phyloP scores from a whole-genome alignment of 2,113 vertebrate species.

The Panurus biarmicus region DNA sequence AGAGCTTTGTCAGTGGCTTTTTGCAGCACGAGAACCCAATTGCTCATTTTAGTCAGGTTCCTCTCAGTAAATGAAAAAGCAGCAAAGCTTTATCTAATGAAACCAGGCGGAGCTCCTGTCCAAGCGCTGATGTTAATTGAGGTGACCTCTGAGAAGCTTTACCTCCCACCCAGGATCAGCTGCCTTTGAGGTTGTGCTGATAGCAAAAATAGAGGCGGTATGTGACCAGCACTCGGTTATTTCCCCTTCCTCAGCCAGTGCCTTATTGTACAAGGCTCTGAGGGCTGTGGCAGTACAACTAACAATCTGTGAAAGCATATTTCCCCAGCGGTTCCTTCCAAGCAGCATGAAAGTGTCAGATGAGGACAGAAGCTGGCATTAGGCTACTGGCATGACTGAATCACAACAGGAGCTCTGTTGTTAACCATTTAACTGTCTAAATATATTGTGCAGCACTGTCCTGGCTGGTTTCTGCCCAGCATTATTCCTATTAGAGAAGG shows the following conservation, averaged over 20 bases:
- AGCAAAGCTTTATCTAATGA: not conserved
- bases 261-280: not conserved
- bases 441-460: not conserved
- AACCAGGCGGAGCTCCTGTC: not conserved
- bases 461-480: not conserved
- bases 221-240: not conserved
- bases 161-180: not conserved
- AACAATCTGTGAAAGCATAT: constrained; percentile 31
- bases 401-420: not conserved
- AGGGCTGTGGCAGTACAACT: not conserved
- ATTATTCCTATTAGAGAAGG: not conserved
- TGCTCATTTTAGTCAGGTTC: constrained; percentile 20
- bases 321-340: constrained; percentile 4
- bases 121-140: not conserved
- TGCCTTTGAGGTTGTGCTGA: constrained; percentile 19
- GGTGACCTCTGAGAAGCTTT: not conserved
- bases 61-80: not conserved
- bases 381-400: not conserved
- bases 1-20: not conserved
- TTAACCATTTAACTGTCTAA: constrained; percentile 22
- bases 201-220: not conserved
- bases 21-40: not conserved
- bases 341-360: constrained; percentile 24
- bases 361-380: constrained; percentile 38
- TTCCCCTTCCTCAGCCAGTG: not conserved